Base-by-base conservation (phyloP, 2,888 invertebrate species). In the Machimus atricapillus region DNA sequence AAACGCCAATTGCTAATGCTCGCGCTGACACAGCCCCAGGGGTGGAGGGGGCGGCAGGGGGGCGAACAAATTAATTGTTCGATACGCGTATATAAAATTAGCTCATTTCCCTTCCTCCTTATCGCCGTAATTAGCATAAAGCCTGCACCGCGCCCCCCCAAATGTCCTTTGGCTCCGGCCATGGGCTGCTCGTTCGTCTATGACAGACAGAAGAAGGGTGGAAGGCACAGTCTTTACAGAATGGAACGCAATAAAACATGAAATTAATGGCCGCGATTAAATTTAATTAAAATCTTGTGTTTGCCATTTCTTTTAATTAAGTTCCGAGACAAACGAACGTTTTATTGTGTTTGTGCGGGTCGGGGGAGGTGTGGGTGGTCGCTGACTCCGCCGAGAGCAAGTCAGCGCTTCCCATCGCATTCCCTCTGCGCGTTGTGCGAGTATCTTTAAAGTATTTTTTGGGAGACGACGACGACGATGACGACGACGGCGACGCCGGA, bases 221-320 rank as follows among this genome's bases (percentile, higher is more conserved):
- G 76, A 86, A 37, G 85, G 34, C 56, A 19, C 74, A 77, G 52
- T 52, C 37, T 86, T 86, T 85, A 85, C 85, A 86, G 82, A 86
- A 87, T 88, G 87, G 88, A 87, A 88, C 87, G 88, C 87, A 88
- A 88, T 88, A 88, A 88, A 88, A 88, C 88, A 88, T 87, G 87
- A 88, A 88, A 88, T 88, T 88, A 88, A 88, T 88, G 88, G 88
- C 88, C 87, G 88, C 88, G 88, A 88, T 88, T 88, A 88, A 87
- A 88, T 88, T 88, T 88, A 88, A 88, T 88, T 88, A 88, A 88
- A 88, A 88, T 88, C 88, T 88, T 88, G 88, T 88, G 88, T 88
- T 88, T 88, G 88, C 88, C 88, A 88, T 88, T 88, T 88, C 88
- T 88, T 88, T 88, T 88, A 88, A 88, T 88, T 88, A 88, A 88